Conservation (phyloP, 2,888 invertebrate species). For the Carpatolechia fugitivella region DNA sequence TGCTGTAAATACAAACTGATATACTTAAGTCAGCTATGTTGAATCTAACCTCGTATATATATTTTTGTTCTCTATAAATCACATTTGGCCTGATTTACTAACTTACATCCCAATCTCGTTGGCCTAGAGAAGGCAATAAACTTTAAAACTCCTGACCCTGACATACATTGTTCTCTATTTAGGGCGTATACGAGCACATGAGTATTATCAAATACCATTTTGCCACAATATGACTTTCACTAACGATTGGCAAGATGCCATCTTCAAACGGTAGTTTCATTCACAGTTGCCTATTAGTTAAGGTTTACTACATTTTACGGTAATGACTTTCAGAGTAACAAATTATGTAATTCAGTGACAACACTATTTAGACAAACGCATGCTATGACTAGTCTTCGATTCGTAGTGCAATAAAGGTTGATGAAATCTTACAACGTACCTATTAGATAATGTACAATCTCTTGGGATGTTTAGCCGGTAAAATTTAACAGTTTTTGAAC, state of each 20-base stretch:
- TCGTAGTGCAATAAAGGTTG: background rate
- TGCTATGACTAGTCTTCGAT: no score
- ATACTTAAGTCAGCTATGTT: no score
- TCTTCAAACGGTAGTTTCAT: conserved; percentile 41
- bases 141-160: conserved; percentile 52
- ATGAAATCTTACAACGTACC: no score
- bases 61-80: background rate
- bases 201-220: conserved; percentile 41
- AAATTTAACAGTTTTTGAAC: no score
- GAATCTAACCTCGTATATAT: no score
- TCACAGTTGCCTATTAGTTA: conserved; percentile 35
- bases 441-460: no score
- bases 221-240: conserved; percentile 51
- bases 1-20: no score
- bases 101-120: conserved; percentile 18
- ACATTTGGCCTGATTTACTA: conserved; percentile 10
- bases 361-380: background rate
- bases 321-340: conserved; percentile 7
- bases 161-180: conserved; percentile 50
- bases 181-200: conserved; percentile 24
- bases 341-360: background rate
- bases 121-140: conserved; percentile 55
- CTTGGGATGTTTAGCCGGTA: no score
- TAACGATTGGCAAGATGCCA: conserved; percentile 55
- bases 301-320: conserved; percentile 6